Base-by-base conservation (phyloP, 2,888 invertebrate species). In the Hermodice carunculata region DNA sequence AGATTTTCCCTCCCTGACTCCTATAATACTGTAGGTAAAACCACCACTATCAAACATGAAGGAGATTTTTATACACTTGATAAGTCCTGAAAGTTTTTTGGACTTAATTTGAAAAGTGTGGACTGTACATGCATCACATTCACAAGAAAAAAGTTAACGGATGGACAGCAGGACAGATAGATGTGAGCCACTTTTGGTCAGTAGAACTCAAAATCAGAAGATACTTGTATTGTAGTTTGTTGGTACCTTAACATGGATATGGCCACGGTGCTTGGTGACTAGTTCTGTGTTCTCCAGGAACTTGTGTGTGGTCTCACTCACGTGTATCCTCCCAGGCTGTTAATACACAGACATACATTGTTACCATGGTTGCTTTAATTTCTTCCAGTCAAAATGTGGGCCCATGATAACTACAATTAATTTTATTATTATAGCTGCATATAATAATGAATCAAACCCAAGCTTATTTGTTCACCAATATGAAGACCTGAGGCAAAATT, bases 231-330 rank as follows among this genome's bases (percentile, higher is more conserved):
- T n/a, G n/a, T n/a, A n/a, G n/a, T n/a, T 37, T 14, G 37, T 14
- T 37, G 37, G 11, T 83, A 93, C 94, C 89, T 95, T 95, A 28
- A 95, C 92, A 85, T 90, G 90, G 37, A 94, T 91, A 32, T 89
- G 88, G 44, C 95, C 95, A 69, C 95, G 89, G 22, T 90, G 90
- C 68, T 91, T 89, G 0, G 92, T 89, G 52, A 88, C 87, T 83
- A 93, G 94, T 58, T 90, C 89, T 26, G 90, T 89, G 0, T 89
- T 86, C 0, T 91, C 89, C 5, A 95, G 88, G 61, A 92, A 89
- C 0, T 89, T 86, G 61, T 92, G 91, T 0, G 93, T 92, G 44
- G 89, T 88, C 17, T 90, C 89, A 0, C 95, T 94, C 73, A 95
- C 89, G 78, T 95, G 94, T 22, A 95, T 90, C 81, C 89, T 90